Evolutionary conservation across 2,113 vertebrate genomes (phyloP).

Genomic region (Lutjanus erythropterus): DNA sequence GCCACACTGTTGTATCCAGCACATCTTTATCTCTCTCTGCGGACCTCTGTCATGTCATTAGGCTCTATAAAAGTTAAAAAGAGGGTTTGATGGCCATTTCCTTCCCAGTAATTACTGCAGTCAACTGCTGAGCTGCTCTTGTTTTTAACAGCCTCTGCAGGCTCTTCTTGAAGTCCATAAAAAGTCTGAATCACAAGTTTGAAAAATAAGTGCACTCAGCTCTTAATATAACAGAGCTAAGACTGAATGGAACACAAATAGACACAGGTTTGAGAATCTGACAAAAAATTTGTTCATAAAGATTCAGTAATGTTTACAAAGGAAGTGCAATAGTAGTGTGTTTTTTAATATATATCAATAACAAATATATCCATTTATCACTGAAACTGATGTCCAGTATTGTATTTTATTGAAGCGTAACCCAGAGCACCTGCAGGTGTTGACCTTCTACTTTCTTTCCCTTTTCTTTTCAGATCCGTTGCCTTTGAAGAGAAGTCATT

Average conservation of each 20-base stretch:
- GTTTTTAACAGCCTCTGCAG: slow-evolving; percentile 2
- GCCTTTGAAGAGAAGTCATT: slow-evolving; percentile 95
- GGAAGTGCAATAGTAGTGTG: too few relatives aligned
- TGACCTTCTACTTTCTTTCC: not conserved
- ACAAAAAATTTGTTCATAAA: not conserved
- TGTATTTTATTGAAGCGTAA: not conserved
- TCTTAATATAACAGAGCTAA: not conserved
- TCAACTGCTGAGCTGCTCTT: slow-evolving; percentile 16
- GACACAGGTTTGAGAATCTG: not conserved
- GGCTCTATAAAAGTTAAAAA: too few relatives aligned
- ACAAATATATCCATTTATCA: not conserved
- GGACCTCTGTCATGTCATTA: too few relatives aligned
- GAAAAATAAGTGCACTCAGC: not conserved
- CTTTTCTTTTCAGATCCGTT: slow-evolving; percentile 86
- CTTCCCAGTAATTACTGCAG: not conserved
- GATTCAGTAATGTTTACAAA: too few relatives aligned
- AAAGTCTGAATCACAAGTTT: slow-evolving; percentile 4
- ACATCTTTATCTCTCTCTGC: too few relatives aligned
- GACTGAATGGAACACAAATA: not conserved
- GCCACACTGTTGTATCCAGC: too few relatives aligned
- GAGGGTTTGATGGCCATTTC: not conserved
- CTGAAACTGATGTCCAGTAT: not conserved
- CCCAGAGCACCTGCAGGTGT: not conserved
- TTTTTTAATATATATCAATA: not conserved
- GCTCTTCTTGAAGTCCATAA: not conserved